Evolutionary conservation across 2,113 vertebrate genomes (phyloP).

Genomic region (Crotalus horridus): DNA sequence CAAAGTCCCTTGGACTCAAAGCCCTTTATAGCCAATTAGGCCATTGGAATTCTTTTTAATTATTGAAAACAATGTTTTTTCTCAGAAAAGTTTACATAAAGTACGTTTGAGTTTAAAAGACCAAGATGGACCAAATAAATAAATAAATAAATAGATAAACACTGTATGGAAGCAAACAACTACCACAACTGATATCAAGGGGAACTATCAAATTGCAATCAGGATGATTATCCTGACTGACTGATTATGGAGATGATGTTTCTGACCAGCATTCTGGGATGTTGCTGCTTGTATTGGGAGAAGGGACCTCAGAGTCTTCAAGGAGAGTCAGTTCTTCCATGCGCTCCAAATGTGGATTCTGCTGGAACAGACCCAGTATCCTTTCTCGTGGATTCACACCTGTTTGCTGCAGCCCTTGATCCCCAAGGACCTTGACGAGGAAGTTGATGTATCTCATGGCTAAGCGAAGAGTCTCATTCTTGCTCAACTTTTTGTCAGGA

Average conservation of each 20-base stretch:
- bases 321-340: conserved; percentile 70
- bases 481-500: conserved; percentile 98
- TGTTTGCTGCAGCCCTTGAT: conserved; percentile 76
- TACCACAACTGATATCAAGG: conserved; percentile 24
- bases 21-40: neutral
- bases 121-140: conserved; percentile 38
- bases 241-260: conserved; percentile 42
- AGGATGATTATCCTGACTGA: neutral
- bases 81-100: conserved; percentile 40
- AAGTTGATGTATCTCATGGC: conserved; percentile 99
- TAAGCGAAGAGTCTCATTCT: conserved; percentile 94
- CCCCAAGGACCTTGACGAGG: conserved; percentile 86
- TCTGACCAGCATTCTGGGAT: conserved; percentile 74
- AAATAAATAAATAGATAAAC: conserved; percentile 43
- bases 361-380: conserved; percentile 69
- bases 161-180: neutral
- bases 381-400: conserved; percentile 56
- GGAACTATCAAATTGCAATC: neutral
- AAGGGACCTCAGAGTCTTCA: conserved; percentile 74
- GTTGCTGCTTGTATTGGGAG: conserved; percentile 75
- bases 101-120: conserved; percentile 6
- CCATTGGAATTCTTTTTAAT: neutral
- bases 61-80: neutral
- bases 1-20: neutral
- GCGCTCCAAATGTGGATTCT: conserved; percentile 59